A percentile compares a stretch with the other conserved stretches of the same genome.
Conservation (phyloP, 1,140 invertebrate species). For the Nilaparvata lugens region DNA sequence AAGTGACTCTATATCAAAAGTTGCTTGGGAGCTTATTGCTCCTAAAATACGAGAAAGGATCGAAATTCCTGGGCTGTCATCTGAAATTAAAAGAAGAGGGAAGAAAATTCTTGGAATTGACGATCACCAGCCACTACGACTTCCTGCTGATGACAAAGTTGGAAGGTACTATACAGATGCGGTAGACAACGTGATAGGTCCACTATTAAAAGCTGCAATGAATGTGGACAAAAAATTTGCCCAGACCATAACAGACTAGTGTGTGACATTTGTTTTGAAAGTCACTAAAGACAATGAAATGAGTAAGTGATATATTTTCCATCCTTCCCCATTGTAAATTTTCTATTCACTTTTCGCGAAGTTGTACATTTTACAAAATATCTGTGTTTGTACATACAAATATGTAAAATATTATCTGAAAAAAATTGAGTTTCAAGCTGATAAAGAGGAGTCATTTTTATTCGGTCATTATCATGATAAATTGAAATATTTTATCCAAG, state of each 20-base stretch:
- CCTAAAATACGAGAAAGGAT: slow-evolving; percentile 2
- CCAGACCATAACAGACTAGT: slow-evolving; percentile 1
- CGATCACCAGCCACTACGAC: not conserved
- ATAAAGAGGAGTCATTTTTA: too few relatives aligned
- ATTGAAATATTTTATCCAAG: too few relatives aligned
- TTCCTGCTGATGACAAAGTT: not conserved
- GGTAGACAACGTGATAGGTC: not conserved
- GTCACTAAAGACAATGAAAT: too few relatives aligned
- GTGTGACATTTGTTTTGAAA: not conserved
- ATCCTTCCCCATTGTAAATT: too few relatives aligned
- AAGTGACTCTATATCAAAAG: not conserved
- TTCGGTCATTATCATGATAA: too few relatives aligned
- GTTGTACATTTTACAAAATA: too few relatives aligned
- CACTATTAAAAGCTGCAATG: slow-evolving; percentile 1
- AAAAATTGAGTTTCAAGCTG: too few relatives aligned
- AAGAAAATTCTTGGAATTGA: not conserved
- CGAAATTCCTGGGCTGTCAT: not conserved
- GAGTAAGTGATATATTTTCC: too few relatives aligned
- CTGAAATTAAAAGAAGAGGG: slow-evolving; percentile 2
- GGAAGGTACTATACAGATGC: slow-evolving; percentile 8
- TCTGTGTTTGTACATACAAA: too few relatives aligned
- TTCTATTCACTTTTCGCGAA: too few relatives aligned
- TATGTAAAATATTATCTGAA: too few relatives aligned
- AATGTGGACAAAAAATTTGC: slow-evolving; percentile 1
- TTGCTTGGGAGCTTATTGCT: slow-evolving; percentile 5